Evolutionary conservation across 1,140 invertebrate genomes (phyloP).

Genomic region (Drosophila littoralis): DNA sequence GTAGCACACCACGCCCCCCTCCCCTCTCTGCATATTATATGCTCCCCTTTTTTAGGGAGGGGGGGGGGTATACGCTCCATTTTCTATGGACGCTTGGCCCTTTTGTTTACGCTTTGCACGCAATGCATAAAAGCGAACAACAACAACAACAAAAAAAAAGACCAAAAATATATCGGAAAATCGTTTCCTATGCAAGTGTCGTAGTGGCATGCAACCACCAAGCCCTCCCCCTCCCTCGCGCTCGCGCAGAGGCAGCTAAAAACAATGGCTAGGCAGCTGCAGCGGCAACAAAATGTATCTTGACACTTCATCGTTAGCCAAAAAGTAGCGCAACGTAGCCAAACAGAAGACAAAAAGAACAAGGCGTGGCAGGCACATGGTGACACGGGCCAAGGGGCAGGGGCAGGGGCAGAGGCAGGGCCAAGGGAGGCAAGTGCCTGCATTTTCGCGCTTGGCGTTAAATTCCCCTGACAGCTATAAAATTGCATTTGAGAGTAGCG

Average conservation of each 20-base stretch:
- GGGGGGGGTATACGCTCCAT: constrained; percentile 35
- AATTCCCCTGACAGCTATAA: constrained; percentile 82
- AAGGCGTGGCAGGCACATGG: constrained; percentile 64
- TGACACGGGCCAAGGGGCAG: constrained; percentile 49
- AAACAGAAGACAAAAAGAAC: constrained; percentile 46
- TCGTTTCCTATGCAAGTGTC: constrained; percentile 67
- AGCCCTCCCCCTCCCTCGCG: neutral
- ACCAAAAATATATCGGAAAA: constrained; percentile 29
- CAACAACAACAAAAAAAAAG: constrained; percentile 10
- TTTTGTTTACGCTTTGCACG: constrained; percentile 76
- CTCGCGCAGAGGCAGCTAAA: constrained; percentile 5
- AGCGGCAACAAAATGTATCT: constrained; percentile 68
- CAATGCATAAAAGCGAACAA: constrained; percentile 59
- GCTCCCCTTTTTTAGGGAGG: constrained; percentile 6
- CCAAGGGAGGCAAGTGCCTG: constrained; percentile 47
- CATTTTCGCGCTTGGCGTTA: constrained; percentile 82
- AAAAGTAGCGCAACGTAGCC: constrained; percentile 77
- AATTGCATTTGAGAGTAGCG: constrained; percentile 81
- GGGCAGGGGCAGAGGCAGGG: neutral
- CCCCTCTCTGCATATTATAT: constrained; percentile 11
- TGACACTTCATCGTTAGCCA: constrained; percentile 82
- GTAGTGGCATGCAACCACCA: constrained; percentile 11
- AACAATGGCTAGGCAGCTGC: constrained; percentile 52
- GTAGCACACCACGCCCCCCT: neutral
- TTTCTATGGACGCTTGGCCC: constrained; percentile 32